phyloP scores from a whole-genome alignment of 2,888 invertebrate species.

The Hyppa rectilinea region DNA sequence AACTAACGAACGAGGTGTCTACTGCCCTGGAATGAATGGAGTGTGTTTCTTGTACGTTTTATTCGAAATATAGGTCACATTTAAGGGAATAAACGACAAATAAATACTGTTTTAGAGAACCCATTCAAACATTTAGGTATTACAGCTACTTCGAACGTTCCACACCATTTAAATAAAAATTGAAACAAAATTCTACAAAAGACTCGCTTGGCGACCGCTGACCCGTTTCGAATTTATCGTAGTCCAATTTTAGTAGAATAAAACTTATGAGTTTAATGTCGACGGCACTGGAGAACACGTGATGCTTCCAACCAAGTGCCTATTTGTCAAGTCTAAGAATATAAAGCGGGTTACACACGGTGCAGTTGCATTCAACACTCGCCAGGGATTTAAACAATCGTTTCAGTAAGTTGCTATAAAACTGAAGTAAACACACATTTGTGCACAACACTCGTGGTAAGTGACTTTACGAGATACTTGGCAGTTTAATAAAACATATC shows the following conservation, averaged over 20 bases:
- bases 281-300: slow-evolving; percentile 54
- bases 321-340: slow-evolving; percentile 63
- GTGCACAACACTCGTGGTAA: slow-evolving; percentile 28
- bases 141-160: slow-evolving; percentile 35
- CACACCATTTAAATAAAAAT: slow-evolving; percentile 52
- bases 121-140: slow-evolving; percentile 22
- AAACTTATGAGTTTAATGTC: slow-evolving; percentile 61
- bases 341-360: slow-evolving; percentile 56
- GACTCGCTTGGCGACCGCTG: slow-evolving; percentile 45
- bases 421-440: slow-evolving; percentile 54
- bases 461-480: slow-evolving; percentile 31
- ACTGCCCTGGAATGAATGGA: slow-evolving; percentile 10
- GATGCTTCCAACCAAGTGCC: slow-evolving; percentile 61
- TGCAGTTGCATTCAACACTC: slow-evolving; percentile 52
- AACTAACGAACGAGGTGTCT: slow-evolving; percentile 10
- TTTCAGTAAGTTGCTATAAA: slow-evolving; percentile 48
- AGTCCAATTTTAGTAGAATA: slow-evolving; percentile 59
- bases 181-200: slow-evolving; percentile 56
- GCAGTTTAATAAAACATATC: slow-evolving; percentile 35
- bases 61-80: slow-evolving; percentile 15
- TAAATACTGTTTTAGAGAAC: slow-evolving; percentile 8
- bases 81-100: not conserved
- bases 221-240: slow-evolving; percentile 58
- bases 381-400: slow-evolving; percentile 56
- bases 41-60: slow-evolving; percentile 9